These are phyloP conservation scores for Tetragonula carbonaria DNA, from an alignment of 2,888 invertebrate species.

Conservation along the genomic window DNA sequence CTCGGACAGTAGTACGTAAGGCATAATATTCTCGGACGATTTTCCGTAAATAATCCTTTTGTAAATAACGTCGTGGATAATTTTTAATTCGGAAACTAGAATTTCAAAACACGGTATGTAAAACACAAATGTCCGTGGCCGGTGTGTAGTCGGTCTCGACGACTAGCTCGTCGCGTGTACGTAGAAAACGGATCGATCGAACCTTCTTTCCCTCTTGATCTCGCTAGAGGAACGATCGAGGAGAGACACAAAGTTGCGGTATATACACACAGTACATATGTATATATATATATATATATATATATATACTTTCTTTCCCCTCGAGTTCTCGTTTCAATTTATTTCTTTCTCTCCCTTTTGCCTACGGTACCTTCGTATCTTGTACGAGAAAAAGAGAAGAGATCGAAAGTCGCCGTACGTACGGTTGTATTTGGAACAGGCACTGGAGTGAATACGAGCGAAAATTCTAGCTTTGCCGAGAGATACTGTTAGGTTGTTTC, in stretches of 20 bases:
- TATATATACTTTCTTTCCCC: not conserved
- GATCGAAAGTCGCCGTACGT: not conserved
- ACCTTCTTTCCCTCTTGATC: not conserved
- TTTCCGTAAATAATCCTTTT: slow-evolving; percentile 24
- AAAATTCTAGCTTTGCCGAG: slow-evolving; percentile 36
- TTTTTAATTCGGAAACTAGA: slow-evolving; percentile 29
- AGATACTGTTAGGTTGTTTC: slow-evolving; percentile 31
- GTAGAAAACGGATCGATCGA: slow-evolving; percentile 13
- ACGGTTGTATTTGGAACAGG: slow-evolving; percentile 36
- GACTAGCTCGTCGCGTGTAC: not conserved
- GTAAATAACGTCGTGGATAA: slow-evolving; percentile 36
- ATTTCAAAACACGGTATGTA: not conserved
- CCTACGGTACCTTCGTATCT: not conserved
- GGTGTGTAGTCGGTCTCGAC: slow-evolving; percentile 20
- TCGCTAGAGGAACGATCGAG: slow-evolving; percentile 4
- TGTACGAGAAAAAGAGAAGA: not conserved
- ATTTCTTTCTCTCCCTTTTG: not conserved
- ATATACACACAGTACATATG: not conserved
- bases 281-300: not conserved
- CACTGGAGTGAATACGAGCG: not conserved
- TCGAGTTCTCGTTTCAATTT: not conserved
- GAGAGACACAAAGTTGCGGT: not conserved
- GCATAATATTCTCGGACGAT: slow-evolving; percentile 20
- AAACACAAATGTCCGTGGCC: not conserved
- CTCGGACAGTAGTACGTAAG: slow-evolving; percentile 51